phyloP scores from a whole-genome alignment of 2,113 vertebrate genomes.

The Corythornis vintsioides region DNA sequence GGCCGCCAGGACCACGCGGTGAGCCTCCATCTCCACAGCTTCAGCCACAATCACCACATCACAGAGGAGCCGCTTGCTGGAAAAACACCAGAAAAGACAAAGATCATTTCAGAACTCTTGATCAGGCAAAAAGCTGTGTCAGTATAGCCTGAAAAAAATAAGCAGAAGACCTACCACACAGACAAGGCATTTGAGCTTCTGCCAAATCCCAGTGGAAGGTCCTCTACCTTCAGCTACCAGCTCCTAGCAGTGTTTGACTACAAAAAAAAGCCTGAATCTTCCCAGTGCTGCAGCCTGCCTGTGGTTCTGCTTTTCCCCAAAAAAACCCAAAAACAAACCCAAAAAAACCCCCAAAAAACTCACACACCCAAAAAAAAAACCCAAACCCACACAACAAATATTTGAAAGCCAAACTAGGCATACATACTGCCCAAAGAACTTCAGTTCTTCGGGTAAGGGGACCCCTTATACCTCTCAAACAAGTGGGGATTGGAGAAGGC shows the following conservation, averaged over 20 bases:
- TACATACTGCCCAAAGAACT: background rate
- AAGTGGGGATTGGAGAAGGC: background rate
- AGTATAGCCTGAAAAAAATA: background rate
- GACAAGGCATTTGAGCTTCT: background rate
- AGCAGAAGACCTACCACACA: background rate
- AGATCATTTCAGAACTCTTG: background rate
- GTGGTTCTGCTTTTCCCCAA: background rate
- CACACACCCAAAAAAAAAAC: background rate
- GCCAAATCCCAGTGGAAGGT: background rate
- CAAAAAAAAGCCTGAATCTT: background rate
- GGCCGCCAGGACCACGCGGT: constrained; percentile 91
- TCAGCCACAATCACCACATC: constrained; percentile 95
- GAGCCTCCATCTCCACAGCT: constrained; percentile 89
- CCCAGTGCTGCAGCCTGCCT: background rate
- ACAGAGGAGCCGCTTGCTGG: constrained; percentile 91
- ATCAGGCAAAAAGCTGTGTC: background rate
- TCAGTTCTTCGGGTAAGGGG: background rate
- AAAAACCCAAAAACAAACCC: background rate
- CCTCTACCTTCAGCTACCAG: background rate
- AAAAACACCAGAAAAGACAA: constrained; percentile 58
- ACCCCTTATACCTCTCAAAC: background rate
- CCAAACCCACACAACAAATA: background rate
- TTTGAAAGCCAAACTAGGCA: background rate
- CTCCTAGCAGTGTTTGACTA: background rate
- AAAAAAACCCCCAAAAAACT: background rate